Percentiles rank a stretch among this genome's conserved stretches.
phyloP scores from a whole-genome alignment of 2,888 invertebrate species.

The Xestia rhomboidea region DNA sequence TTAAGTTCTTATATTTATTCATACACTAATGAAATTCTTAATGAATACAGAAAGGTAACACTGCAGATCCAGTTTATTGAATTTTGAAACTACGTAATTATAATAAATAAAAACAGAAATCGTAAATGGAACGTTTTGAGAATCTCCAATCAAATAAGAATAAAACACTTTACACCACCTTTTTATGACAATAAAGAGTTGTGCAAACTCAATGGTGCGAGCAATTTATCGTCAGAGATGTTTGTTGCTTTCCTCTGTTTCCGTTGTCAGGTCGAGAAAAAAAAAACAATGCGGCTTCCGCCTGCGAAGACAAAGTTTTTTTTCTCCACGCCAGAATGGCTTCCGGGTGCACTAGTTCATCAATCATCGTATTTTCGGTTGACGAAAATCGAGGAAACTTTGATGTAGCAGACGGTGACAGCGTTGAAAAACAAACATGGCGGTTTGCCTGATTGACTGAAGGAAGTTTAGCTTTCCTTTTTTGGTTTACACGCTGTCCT shows the following conservation, averaged over 20 bases:
- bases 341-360: constrained; percentile 66
- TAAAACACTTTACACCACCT: constrained; percentile 20
- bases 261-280: constrained; percentile 43
- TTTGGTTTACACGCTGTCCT: constrained; percentile 11
- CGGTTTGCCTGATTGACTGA: constrained; percentile 32
- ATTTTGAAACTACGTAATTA: background rate
- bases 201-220: constrained; percentile 51
- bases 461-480: constrained; percentile 29
- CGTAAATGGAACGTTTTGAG: background rate
- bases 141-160: constrained; percentile 20
- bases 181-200: constrained; percentile 50
- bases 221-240: constrained; percentile 51
- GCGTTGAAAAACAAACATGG: constrained; percentile 55
- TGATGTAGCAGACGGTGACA: constrained; percentile 59
- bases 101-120: background rate
- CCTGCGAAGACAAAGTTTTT: constrained; percentile 57
- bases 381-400: constrained; percentile 56
- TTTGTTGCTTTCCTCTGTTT: constrained; percentile 52
- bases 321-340: constrained; percentile 47
- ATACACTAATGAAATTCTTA: background rate
- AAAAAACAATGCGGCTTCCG: constrained; percentile 60
- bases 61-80: background rate
- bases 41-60: background rate
- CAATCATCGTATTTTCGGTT: constrained; percentile 65
- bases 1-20: background rate